Evolutionary conservation across 2,113 vertebrate species (phyloP), one percentile per base, ranked within the genome.

Genomic region (Procavia capensis): DNA sequence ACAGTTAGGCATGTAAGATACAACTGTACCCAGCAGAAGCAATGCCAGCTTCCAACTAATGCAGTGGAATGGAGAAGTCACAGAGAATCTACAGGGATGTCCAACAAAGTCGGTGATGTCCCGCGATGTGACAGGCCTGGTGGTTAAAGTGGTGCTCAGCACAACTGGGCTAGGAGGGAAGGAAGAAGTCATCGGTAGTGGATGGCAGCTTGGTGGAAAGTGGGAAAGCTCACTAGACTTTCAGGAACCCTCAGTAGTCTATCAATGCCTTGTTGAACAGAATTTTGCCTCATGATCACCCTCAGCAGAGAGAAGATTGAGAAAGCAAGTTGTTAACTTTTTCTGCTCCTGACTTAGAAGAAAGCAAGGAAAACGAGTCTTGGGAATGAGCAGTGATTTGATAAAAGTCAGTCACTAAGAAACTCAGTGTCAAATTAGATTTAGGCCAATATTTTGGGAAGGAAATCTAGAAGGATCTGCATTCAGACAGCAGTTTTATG

Each of bases 371-470:
- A 92, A 31, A 95, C 9, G 45, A 89, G 1, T 43, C 70, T 70
- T 74, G 14, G 24, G 22, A 79, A 29, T 29, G 11, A 84, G 57
- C 88, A n/a, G 13, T 75, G 36, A 74, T 25, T 91, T 81, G 43
- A 47, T 59, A 84, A 95, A 87, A 25, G 22, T 83, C 80, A 85
- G 22, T 78, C 16, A 34, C 29, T 47, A 82, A 45, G 94, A 92
- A 90, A 80, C 72, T 80, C 50, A 45, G 27, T 64, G 74, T 83
- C 75, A 86, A 95, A 83, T 96, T 90, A 94, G 92, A 93, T 66
- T 88, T 29, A 82, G 45, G 45, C 24, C 82, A 90, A 81, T 84
- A 79, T 34, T 76, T 80, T 16, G 25, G 74, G 72, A 72, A 36
- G 27, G 54, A 76, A 54, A 85, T 78, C 94, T 82, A 39, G 25